Evolutionary conservation across 2,797 vertebrate genomes (phyloP).

Genomic region (Scleropages formosus): DNA sequence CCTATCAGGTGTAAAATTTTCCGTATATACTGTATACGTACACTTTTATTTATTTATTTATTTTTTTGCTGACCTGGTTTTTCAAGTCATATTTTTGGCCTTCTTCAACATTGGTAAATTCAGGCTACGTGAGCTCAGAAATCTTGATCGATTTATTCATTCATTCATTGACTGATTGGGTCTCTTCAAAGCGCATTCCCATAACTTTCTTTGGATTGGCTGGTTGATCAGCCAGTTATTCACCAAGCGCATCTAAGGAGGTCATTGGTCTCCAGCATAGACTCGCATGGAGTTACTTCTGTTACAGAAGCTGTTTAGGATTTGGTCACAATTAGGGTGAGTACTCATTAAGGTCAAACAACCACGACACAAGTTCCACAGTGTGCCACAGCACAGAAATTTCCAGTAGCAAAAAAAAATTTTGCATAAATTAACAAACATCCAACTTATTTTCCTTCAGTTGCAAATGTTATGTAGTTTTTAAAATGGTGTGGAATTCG

Average conservation of each 20-base stretch:
- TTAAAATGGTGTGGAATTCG: no score
- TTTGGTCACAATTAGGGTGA: slow-evolving; percentile 16
- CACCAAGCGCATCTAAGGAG: slow-evolving; percentile 19
- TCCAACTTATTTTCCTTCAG: no score
- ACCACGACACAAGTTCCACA: neutral
- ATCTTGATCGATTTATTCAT: slow-evolving; percentile 6
- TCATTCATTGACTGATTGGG: neutral
- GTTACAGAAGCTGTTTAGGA: slow-evolving; percentile 18
- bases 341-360: slow-evolving; percentile 21
- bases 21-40: no score
- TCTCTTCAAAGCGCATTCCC: neutral
- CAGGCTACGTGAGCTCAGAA: slow-evolving; percentile 18
- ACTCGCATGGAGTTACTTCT: slow-evolving; percentile 11
- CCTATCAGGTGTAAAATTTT: slow-evolving; percentile 44
- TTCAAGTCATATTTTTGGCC: neutral
- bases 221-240: slow-evolving; percentile 12
- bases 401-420: no score
- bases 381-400: no score
- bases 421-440: no score
- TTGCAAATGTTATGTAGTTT: no score
- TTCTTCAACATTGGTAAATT: neutral
- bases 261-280: slow-evolving; percentile 3
- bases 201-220: neutral
- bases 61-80: neutral
- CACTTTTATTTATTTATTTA: neutral